Base-by-base conservation (phyloP, 2,888 invertebrate genomes). In the Gymnoscelis rufifasciata region DNA sequence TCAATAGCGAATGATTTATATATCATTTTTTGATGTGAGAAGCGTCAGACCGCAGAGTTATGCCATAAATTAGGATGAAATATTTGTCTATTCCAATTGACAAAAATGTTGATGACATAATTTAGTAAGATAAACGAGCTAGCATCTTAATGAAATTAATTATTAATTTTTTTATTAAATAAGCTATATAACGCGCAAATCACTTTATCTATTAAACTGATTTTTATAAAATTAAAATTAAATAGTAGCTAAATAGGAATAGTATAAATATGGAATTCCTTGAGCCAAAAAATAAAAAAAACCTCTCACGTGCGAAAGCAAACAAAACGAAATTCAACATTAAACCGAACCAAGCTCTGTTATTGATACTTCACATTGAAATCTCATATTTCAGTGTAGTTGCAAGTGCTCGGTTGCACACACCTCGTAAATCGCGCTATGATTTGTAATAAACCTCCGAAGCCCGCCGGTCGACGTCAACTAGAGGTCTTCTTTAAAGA, bases 371-470 rank as follows among this genome's bases (percentile, higher is more conserved):
- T 41, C 50, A 46, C 43, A 69, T 67, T 64, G 66, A 61, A 63
- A 57, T 56, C 51, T 59, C 59, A 69, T 69, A 66, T 67, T 66
- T 68, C 64, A 68, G 59, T 43, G 51, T 54, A 59, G 60, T 60
- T 60, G 57, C 59, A 59, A 61, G 66, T 67, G 31, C 57, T 67
- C 62, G 60, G 54, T 52, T 62, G 68, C 70, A 65, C 64, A 64
- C 66, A 61, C 69, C 56, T 66, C 64, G 67, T 77, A 74, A 74
- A 77, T 75, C 66, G 62, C 51, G 7, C 51, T 68, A 70, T 68
- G 68, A 74, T 71, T 75, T 71, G 69, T 69, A 71, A 71, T 70
- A 69, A 74, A 66, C 62, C 62, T 66, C 62, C 56, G 35, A 62
- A 42, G 35, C 37, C 38, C 51, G 59, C 64, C 56, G 50, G 54